Evolutionary conservation across 2,888 invertebrate genomes (phyloP).

Genomic region (Phaedon cochleariae): DNA sequence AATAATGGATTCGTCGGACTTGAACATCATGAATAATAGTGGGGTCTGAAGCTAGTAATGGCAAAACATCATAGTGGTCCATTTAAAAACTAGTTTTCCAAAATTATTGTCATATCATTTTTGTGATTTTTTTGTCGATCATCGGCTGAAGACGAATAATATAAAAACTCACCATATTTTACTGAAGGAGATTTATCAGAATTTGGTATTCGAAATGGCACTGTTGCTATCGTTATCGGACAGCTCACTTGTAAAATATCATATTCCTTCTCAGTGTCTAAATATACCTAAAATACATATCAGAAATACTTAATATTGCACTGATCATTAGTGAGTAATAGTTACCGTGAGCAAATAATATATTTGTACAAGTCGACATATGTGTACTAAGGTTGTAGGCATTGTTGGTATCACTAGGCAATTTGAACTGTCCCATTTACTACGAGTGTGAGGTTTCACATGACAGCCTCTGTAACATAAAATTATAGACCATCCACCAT

Average conservation of each 20-base stretch:
- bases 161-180: slow-evolving; percentile 68
- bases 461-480: slow-evolving; percentile 65
- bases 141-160: neutral
- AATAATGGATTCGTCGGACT: too few relatives aligned
- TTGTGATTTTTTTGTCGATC: too few relatives aligned
- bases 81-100: neutral
- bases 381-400: slow-evolving; percentile 77
- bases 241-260: slow-evolving; percentile 78
- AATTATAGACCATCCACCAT: too few relatives aligned
- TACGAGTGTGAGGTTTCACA: slow-evolving; percentile 68
- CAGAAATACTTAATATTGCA: neutral
- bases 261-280: slow-evolving; percentile 74
- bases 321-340: slow-evolving; percentile 12
- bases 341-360: slow-evolving; percentile 77
- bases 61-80: too few relatives aligned
- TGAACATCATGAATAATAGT: too few relatives aligned
- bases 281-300: slow-evolving; percentile 69
- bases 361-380: slow-evolving; percentile 72
- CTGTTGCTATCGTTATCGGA: slow-evolving; percentile 78
- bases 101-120: too few relatives aligned
- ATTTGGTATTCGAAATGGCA: slow-evolving; percentile 75
- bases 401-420: slow-evolving; percentile 76
- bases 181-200: slow-evolving; percentile 68
- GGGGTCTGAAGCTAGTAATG: too few relatives aligned
- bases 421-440: slow-evolving; percentile 73